These are phyloP conservation scores for Phocoena sinus DNA, from an alignment of 2,113 vertebrate genomes.

Conservation along the genomic window DNA sequence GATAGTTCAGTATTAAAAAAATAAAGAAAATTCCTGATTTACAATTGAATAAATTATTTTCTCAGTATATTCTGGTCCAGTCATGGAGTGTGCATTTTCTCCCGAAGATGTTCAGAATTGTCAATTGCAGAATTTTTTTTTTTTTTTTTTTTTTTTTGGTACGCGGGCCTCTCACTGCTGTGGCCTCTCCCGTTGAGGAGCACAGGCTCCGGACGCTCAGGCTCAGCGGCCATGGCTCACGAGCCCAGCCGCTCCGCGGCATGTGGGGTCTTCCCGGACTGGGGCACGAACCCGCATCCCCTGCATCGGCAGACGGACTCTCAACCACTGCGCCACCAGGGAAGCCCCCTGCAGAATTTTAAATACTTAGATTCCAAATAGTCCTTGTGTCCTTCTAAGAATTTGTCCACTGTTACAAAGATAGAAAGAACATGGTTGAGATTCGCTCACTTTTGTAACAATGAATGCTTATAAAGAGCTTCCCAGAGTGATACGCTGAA, in stretches of 20 bases:
- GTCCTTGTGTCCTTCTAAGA: neutral
- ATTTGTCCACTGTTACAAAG: neutral
- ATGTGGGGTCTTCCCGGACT: too few species aligned
- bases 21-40: slow-evolving; percentile 38
- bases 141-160: too few species aligned
- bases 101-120: neutral
- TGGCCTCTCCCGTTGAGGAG: too few species aligned
- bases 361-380: neutral
- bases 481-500: neutral
- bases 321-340: too few species aligned
- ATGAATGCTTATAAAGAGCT: neutral
- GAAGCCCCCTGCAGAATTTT: slow-evolving; percentile 16
- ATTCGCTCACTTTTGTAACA: neutral
- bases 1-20: neutral
- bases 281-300: too few species aligned
- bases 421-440: neutral
- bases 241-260: too few species aligned
- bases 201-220: too few species aligned
- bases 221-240: too few species aligned
- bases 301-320: too few species aligned
- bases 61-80: slow-evolving; percentile 54
- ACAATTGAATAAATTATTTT: slow-evolving; percentile 74
- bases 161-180: too few species aligned
- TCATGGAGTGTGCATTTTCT: slow-evolving; percentile 34
- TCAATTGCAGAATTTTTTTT: neutral